phyloP scores from a whole-genome alignment of 2,113 vertebrate genomes.

The Mugil cephalus region DNA sequence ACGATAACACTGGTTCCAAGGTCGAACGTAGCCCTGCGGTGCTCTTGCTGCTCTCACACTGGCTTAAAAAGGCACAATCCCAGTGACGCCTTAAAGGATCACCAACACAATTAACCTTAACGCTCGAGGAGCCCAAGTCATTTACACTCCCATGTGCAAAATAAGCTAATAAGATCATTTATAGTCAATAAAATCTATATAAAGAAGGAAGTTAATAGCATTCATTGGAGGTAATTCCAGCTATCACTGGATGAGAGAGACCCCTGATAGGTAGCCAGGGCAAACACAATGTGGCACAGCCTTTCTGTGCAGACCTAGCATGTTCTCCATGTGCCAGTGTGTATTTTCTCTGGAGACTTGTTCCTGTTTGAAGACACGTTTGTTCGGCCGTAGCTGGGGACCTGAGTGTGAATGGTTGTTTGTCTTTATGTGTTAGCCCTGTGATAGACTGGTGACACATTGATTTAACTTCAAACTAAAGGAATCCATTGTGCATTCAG shows the following conservation, averaged over 20 bases:
- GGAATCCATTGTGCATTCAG: background rate
- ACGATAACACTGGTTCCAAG: background rate
- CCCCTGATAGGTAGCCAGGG: too few species aligned
- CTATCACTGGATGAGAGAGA: too few species aligned
- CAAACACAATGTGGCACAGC: too few species aligned
- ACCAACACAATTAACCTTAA: conserved; percentile 25
- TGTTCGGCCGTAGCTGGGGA: too few species aligned
- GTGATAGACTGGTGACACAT: background rate
- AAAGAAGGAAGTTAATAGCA: conserved; percentile 13
- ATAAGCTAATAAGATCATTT: conserved; percentile 53
- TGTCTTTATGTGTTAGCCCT: too few species aligned
- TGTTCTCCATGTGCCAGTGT: too few species aligned
- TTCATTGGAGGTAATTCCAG: too few species aligned
- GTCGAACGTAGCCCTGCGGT: conserved; percentile 22
- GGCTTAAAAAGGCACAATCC: background rate
- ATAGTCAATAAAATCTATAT: conserved; percentile 24
- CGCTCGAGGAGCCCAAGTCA: conserved; percentile 9
- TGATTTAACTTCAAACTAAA: background rate
- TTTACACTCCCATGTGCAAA: conserved; percentile 31
- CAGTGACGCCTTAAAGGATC: background rate
- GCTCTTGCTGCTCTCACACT: background rate
- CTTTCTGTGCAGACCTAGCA: too few species aligned
- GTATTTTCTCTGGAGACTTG: too few species aligned
- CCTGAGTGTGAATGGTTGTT: too few species aligned
- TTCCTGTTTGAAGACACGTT: too few species aligned